A percentile compares a stretch with the other conserved stretches of the same genome.
Conservation (phyloP, 2,888 invertebrate species). For the Stenolophus ochropezus region DNA sequence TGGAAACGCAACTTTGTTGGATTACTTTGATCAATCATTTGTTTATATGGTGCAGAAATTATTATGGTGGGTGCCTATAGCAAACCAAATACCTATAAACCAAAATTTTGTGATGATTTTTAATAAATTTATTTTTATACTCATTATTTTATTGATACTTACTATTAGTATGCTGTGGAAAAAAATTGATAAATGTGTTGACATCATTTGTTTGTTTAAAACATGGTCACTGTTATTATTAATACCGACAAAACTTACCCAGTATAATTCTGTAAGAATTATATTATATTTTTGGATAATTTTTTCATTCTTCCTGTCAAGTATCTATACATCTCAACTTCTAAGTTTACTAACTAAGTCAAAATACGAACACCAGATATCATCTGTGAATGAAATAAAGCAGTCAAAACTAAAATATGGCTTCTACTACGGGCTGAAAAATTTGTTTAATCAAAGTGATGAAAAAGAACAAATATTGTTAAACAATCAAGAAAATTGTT, state of each 20-base stretch:
- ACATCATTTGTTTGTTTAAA: not conserved
- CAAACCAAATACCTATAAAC: not conserved
- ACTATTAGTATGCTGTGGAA: not conserved
- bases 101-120: not conserved
- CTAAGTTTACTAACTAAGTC: conserved; percentile 54
- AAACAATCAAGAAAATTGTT: not conserved
- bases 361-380: conserved; percentile 51
- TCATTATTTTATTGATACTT: not conserved
- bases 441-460: not conserved
- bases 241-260: not conserved
- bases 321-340: conserved; percentile 30
- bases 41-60: not conserved
- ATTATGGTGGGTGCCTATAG: not conserved
- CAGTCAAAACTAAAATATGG: conserved; percentile 51
- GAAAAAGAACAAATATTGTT: not conserved
- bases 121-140: not conserved
- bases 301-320: not conserved
- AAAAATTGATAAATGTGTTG: not conserved
- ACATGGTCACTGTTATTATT: not conserved
- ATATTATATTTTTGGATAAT: not conserved
- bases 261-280: not conserved
- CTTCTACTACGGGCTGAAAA: not conserved
- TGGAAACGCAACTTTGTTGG: not conserved
- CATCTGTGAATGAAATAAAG: conserved; percentile 41
- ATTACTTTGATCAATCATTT: not conserved